A percentile compares a stretch with the other conserved stretches of the same genome.
phyloP scores from a whole-genome alignment of 1,140 invertebrate species.

The Euura lappo region DNA sequence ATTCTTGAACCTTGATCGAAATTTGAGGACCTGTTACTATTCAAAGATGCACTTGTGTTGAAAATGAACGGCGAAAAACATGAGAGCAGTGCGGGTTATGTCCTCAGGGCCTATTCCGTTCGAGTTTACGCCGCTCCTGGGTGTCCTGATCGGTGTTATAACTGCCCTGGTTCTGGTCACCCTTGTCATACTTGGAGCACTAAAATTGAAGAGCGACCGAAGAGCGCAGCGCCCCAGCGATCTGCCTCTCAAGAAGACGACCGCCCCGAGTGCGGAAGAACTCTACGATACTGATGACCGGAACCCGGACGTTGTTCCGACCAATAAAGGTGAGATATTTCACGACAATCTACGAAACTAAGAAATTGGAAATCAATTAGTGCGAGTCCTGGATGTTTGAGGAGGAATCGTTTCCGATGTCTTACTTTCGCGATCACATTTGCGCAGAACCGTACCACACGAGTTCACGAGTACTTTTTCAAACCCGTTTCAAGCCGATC shows the following conservation, averaged over 20 bases:
- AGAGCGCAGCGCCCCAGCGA: constrained; percentile 67
- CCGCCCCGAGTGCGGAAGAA: constrained; percentile 72
- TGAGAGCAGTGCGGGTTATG: constrained; percentile 54
- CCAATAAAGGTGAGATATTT: constrained; percentile 77
- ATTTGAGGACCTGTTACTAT: too few species aligned
- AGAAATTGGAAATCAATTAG: background rate
- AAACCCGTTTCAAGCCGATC: too few species aligned
- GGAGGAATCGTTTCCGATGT: background rate
- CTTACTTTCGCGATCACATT: background rate
- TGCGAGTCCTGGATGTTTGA: background rate
- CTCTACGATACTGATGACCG: constrained; percentile 77
- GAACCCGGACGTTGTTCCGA: constrained; percentile 85
- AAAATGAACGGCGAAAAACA: constrained; percentile 24
- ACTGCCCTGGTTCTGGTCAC: constrained; percentile 73
- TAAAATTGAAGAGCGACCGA: constrained; percentile 67
- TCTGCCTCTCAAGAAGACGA: constrained; percentile 72
- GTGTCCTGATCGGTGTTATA: constrained; percentile 75
- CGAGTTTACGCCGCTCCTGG: constrained; percentile 77
- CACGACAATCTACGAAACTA: background rate
- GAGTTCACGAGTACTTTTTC: too few species aligned
- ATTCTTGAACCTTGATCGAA: too few species aligned
- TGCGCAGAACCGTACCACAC: too few species aligned
- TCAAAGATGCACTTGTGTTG: background rate
- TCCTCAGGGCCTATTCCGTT: constrained; percentile 68
- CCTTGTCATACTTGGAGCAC: constrained; percentile 71